Base-by-base conservation (phyloP, 2,888 invertebrate species). In the Mythimna lalbum region DNA sequence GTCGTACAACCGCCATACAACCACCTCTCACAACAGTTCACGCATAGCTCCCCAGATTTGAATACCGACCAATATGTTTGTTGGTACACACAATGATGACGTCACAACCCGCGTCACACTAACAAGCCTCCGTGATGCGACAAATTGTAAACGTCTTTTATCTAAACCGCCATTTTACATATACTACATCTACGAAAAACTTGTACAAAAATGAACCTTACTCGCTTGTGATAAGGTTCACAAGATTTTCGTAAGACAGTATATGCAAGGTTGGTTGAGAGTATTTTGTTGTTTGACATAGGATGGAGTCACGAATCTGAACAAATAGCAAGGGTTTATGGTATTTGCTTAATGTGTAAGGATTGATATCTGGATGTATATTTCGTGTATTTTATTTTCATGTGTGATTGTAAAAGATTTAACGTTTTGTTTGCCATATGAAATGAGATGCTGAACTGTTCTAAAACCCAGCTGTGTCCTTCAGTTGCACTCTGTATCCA, bases 61-160 rank as follows among this genome's bases (percentile, higher is more conserved):
- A 85, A 86, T 86, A 71, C 82, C 64, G 39, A 75, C 80, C 84
- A 82, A 86, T 86, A 80, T 84, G 73, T 85, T 85, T 80, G 78
- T 79, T 76, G 62, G 78, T 84, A 83, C 84, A 85, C 80, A 85
- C 84, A 86, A 87, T 87, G 87, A 87, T 86, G 86, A 86, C 87
- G 88, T 87, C 82, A 75, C 77, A 63, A 90, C 92, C 92, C 92
- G 80, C 86, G 90, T 92, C 92, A 92, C 85, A 83, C 84, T 84
- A 91, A 92, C 92, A 90, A 91, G 88, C 83, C 85, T 64, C 65
- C 80, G 69, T 78, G 68, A 70, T 80, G 77, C 84, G 84, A 90
- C 91, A 90, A 91, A 91, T 91, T 88, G 87, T 88, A 78, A 87
- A 86, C 87, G 86, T 88, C 86, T 89, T 87, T 91, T 89, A 83